Evolutionary conservation across 2,797 vertebrate species (phyloP).

Genomic region (Huso huso): DNA sequence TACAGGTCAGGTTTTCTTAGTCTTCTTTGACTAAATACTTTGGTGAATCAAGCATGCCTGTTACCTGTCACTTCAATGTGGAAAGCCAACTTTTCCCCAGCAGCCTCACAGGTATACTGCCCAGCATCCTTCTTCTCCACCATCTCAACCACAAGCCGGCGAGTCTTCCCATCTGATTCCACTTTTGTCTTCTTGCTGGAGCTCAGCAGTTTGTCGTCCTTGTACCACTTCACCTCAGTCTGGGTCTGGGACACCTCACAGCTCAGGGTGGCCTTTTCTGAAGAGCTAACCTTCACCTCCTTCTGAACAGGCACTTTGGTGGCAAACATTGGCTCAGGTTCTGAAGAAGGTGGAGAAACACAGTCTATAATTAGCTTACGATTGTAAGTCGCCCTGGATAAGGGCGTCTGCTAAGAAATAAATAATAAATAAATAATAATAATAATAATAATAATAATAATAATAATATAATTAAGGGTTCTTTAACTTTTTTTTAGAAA

Average conservation of each 20-base stretch:
- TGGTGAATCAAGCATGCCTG: too few species aligned
- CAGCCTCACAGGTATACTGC: conserved; percentile 63
- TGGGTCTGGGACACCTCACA: conserved; percentile 64
- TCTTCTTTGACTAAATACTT: too few species aligned
- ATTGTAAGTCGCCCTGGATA: too few species aligned
- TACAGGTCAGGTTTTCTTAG: too few species aligned
- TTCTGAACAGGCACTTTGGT: conserved; percentile 51
- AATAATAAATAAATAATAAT: too few species aligned
- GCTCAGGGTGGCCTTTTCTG: conserved; percentile 57
- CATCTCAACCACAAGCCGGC: conserved; percentile 54
- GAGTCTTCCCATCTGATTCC: conserved; percentile 43
- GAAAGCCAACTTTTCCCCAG: conserved; percentile 49
- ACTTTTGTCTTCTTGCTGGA: conserved; percentile 27
- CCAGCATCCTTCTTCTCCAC: conserved; percentile 58
- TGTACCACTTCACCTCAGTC: conserved; percentile 66
- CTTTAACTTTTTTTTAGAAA: too few species aligned
- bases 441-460: too few species aligned
- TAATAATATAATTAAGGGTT: too few species aligned
- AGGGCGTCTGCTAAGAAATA: too few species aligned
- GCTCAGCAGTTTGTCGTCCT: conserved; percentile 42
- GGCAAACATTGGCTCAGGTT: conserved; percentile 35
- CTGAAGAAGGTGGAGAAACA: conserved; percentile 10
- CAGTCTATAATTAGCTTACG: too few species aligned
- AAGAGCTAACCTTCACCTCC: conserved; percentile 41
- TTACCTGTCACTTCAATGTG: too few species aligned